Evolutionary conservation across 1,140 invertebrate species (phyloP).

Genomic region (Meloidogyne exigua): DNA sequence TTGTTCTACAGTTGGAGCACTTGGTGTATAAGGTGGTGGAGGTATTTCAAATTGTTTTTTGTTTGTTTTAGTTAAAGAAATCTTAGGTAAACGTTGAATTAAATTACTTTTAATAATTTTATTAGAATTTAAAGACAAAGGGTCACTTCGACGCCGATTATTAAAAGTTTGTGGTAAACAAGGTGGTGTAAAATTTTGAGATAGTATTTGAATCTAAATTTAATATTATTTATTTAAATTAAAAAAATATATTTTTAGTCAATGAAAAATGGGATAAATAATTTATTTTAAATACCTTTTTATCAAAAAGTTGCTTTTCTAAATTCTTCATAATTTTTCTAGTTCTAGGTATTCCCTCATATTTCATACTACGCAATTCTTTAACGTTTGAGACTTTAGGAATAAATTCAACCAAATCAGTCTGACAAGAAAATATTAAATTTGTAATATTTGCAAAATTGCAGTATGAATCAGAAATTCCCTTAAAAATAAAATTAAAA

Average conservation of each 20-base stretch:
- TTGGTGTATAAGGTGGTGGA: conserved; percentile 47
- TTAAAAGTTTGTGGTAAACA: too few relatives aligned
- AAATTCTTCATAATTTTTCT: conserved; percentile 41
- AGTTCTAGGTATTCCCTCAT: conserved; percentile 49
- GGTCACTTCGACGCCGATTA: conserved; percentile 16
- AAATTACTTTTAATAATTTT: neutral
- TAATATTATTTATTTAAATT: neutral
- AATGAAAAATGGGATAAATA: too few relatives aligned
- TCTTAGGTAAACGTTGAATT: neutral
- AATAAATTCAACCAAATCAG: conserved; percentile 51
- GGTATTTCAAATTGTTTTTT: conserved; percentile 33
- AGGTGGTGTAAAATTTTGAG: conserved; percentile 7
- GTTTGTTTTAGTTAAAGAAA: neutral
- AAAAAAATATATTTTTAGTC: too few relatives aligned
- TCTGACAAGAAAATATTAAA: conserved; percentile 48
- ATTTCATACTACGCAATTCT: conserved; percentile 42
- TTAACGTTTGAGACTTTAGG: conserved; percentile 41
- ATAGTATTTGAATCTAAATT: neutral
- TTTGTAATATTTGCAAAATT: conserved; percentile 30
- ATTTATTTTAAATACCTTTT: conserved; percentile 13
- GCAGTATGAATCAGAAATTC: conserved; percentile 44
- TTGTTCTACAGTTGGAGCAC: conserved; percentile 28
- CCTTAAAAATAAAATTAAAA: conserved; percentile 36
- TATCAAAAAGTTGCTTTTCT: conserved; percentile 23
- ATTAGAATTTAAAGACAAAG: neutral